Conservation (phyloP, 2,888 invertebrate species). For the Adineta ricciae region DNA sequence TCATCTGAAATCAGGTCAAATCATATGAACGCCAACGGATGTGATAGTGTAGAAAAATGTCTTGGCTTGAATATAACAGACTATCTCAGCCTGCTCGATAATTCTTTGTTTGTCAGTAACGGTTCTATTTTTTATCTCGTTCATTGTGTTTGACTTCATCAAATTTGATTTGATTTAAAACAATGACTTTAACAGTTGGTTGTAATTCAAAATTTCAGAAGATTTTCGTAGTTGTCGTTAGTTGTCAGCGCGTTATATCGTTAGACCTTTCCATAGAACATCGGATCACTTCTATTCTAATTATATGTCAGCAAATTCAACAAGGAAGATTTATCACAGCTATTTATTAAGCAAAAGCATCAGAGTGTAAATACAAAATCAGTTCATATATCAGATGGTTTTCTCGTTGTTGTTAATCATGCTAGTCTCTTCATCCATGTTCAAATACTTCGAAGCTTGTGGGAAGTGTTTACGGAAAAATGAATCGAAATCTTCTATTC, state of each 20-base stretch:
- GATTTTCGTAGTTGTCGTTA: background rate
- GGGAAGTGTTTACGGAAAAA: slow-evolving; percentile 40
- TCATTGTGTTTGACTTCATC: background rate
- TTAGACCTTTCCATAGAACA: too few relatives aligned
- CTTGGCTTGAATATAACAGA: background rate
- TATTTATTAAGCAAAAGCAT: too few relatives aligned
- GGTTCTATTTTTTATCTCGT: background rate
- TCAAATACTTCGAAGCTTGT: background rate
- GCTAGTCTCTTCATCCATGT: background rate
- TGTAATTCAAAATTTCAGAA: background rate
- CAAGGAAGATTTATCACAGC: too few relatives aligned
- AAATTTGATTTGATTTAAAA: background rate
- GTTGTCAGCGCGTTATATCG: background rate
- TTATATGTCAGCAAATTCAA: too few relatives aligned
- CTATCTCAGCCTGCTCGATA: background rate
- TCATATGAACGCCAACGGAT: too few relatives aligned
- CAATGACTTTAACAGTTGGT: background rate
- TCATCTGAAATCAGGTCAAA: background rate
- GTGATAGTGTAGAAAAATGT: background rate
- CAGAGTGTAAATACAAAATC: background rate
- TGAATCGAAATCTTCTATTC: slow-evolving; percentile 46
- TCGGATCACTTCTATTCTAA: too few relatives aligned
- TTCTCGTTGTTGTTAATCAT: background rate
- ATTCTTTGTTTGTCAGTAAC: background rate
- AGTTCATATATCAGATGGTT: background rate